phyloP scores from a whole-genome alignment of 92 coral and sea anemone genomes.

The Phenganax subtilis region DNA sequence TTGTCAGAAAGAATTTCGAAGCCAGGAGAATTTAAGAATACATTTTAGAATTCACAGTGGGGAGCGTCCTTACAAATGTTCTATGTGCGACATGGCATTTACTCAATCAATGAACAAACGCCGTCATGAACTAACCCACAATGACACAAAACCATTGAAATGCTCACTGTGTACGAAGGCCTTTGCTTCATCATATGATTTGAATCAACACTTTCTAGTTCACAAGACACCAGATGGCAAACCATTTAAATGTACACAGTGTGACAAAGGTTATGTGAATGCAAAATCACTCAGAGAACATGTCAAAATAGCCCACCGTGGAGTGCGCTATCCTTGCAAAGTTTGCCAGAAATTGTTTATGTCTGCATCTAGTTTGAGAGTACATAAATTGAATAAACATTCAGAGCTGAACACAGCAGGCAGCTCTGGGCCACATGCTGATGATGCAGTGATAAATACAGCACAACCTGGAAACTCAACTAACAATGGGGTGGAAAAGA shows the following conservation, averaged over 20 bases:
- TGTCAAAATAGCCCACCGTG: conserved; percentile 10
- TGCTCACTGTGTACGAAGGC: conserved; percentile 12
- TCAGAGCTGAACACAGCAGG: neutral
- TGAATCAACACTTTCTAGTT: conserved; percentile 1
- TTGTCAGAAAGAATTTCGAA: conserved; percentile 14
- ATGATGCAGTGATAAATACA: neutral
- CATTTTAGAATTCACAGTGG: conserved; percentile 33
- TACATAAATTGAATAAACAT: conserved; percentile 51
- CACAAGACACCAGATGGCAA: conserved; percentile 17
- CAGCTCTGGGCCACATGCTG: neutral
- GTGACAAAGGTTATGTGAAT: conserved; percentile 6
- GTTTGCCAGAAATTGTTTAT: conserved; percentile 18
- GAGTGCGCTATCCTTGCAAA: conserved; percentile 5
- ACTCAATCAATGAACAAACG: conserved; percentile 4
- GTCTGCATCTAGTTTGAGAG: conserved; percentile 54
- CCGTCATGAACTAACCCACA: conserved; percentile 28
- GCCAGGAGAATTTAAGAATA: neutral
- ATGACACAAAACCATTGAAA: neutral
- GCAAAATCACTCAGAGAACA: conserved; percentile 3
- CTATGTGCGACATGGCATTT: conserved; percentile 12
- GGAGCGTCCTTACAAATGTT: conserved; percentile 23
- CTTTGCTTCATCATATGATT: conserved; percentile 1
- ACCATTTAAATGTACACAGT: conserved; percentile 25
- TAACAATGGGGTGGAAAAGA: neutral
- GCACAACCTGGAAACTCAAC: neutral